phyloP scores from a whole-genome alignment of 2,797 vertebrate genomes.

The Falco berigora region DNA sequence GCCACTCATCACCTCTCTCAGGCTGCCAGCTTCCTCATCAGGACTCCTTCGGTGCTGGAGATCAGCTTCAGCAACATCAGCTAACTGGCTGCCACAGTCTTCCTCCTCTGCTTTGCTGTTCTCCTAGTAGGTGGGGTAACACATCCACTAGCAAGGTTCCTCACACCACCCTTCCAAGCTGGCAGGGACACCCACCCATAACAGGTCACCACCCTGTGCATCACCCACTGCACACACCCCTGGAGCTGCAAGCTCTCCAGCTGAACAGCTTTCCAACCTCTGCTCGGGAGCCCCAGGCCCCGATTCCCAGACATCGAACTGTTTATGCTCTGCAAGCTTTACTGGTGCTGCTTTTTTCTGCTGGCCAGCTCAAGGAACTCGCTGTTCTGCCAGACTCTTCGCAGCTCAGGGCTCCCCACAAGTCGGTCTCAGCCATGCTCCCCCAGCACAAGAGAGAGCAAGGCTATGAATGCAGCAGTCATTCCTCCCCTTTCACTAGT shows the following conservation, averaged over 20 bases:
- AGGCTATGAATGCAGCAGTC: background rate
- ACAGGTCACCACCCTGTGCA: rapidly evolving
- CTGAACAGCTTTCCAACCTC: background rate
- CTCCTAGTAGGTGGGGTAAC: conserved; percentile 57
- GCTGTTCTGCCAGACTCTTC: background rate
- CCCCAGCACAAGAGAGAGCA: too few species aligned
- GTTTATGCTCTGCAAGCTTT: rapidly evolving
- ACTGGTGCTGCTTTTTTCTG: background rate
- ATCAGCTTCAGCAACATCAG: conserved; percentile 74
- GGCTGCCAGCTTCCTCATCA: conserved; percentile 62
- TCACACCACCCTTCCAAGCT: background rate
- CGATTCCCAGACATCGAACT: background rate
- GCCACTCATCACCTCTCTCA: conserved; percentile 38
- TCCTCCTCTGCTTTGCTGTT: conserved; percentile 70
- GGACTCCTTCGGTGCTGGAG: conserved; percentile 71
- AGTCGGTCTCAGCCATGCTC: background rate
- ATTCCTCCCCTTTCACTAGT: too few species aligned
- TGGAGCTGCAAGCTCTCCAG: background rate
- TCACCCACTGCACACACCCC: background rate
- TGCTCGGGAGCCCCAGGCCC: background rate
- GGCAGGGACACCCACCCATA: rapidly evolving
- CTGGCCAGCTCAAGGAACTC: background rate
- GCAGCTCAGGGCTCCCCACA: rapidly evolving
- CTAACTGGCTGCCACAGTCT: background rate
- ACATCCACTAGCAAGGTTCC: background rate